phyloP scores from a whole-genome alignment of 2,797 vertebrate species.

The Bovichtus variegatus region DNA sequence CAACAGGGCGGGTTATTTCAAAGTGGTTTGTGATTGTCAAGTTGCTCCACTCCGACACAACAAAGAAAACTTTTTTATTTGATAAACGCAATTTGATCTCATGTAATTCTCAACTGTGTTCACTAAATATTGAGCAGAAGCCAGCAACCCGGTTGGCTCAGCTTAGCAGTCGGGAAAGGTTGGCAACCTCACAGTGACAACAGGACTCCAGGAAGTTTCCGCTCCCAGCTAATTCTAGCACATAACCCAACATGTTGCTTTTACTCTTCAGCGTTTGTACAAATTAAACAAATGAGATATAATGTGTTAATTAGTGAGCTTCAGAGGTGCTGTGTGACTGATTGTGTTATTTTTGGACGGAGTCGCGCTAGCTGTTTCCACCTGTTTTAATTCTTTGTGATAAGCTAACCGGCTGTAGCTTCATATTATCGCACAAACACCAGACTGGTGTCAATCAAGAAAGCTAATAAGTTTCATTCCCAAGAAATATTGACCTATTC shows the following conservation, averaged over 20 bases:
- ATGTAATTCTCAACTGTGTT: background rate
- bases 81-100: background rate
- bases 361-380: background rate
- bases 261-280: background rate
- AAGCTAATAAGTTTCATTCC: background rate
- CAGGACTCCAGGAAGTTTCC: background rate
- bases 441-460: background rate
- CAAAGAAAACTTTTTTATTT: background rate
- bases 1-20: background rate
- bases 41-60: background rate
- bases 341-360: background rate
- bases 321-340: background rate
- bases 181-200: slow-evolving; percentile 6
- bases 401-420: background rate
- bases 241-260: background rate
- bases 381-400: background rate
- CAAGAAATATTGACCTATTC: background rate
- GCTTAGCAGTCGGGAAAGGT: background rate
- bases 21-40: background rate
- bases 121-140: background rate
- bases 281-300: background rate
- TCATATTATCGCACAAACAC: background rate
- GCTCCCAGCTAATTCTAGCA: background rate
- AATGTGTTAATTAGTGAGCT: background rate
- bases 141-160: background rate